These are phyloP conservation scores for Jaculus jaculus DNA, from an alignment of 2,113 vertebrate species.

Conservation along the genomic window DNA sequence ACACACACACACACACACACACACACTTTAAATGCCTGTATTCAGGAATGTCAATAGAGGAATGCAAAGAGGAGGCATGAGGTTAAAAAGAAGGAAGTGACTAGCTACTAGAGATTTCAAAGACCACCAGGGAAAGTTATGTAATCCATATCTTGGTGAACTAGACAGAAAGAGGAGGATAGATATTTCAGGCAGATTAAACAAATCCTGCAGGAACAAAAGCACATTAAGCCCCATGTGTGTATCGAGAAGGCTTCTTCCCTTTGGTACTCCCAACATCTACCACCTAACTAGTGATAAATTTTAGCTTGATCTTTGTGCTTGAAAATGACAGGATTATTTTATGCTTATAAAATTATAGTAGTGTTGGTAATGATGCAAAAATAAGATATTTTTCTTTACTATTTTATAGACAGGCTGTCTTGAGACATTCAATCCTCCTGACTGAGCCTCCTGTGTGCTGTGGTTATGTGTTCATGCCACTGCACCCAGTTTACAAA, in stretches of 20 bases:
- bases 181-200: background rate
- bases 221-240: background rate
- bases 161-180: background rate
- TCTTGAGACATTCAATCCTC: background rate
- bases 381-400: background rate
- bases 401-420: background rate
- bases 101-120: background rate
- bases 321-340: background rate
- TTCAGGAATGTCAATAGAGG: background rate
- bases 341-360: conserved; percentile 11
- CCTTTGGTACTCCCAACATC: background rate
- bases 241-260: background rate
- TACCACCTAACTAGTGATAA: background rate
- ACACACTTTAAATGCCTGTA: background rate
- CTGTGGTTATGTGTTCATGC: background rate
- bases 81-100: conserved; percentile 15
- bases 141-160: no score
- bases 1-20: no score
- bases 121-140: background rate
- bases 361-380: background rate
- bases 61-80: background rate
- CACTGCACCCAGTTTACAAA: background rate
- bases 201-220: background rate
- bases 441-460: background rate
- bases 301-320: background rate